A percentile compares a stretch with the other conserved stretches of the same genome.
Evolutionary conservation across 2,888 invertebrate genomes (phyloP).

Genomic region (Parapristionchus giblindavisi): DNA sequence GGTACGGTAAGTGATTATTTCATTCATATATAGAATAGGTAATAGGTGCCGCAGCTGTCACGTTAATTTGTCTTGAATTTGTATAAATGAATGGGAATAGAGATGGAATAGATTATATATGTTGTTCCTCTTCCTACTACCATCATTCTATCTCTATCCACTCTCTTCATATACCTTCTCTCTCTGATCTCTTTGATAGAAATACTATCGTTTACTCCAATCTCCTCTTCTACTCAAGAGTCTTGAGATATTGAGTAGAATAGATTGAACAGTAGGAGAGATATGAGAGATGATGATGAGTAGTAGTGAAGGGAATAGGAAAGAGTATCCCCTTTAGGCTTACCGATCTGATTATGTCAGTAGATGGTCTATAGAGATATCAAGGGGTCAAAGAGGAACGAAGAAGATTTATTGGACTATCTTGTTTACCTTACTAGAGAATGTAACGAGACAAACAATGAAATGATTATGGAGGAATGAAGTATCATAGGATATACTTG

Average conservation of each 20-base stretch:
- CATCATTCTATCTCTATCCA: too few relatives aligned
- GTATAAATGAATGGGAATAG: slow-evolving; percentile 22
- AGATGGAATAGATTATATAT: slow-evolving; percentile 5
- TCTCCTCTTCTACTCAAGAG: slow-evolving; percentile 3
- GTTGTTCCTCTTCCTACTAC: too few relatives aligned
- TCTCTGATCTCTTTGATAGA: not conserved
- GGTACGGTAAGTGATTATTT: slow-evolving; percentile 63
- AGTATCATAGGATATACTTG: too few relatives aligned
- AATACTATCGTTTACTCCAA: slow-evolving; percentile 14
- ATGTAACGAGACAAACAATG: too few relatives aligned
- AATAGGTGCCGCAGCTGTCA: slow-evolving; percentile 6
- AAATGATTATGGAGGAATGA: too few relatives aligned
- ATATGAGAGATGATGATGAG: slow-evolving; percentile 12
- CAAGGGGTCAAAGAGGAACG: too few relatives aligned
- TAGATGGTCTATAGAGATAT: too few relatives aligned
- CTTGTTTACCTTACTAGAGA: too few relatives aligned
- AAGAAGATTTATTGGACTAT: too few relatives aligned
- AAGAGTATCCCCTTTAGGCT: slow-evolving; percentile 1
- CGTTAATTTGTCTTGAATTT: slow-evolving; percentile 25
- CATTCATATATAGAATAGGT: too few relatives aligned
- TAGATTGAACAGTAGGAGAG: not conserved
- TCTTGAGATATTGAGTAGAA: slow-evolving; percentile 20
- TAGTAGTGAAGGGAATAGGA: not conserved
- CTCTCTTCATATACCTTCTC: not conserved
- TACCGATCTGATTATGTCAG: slow-evolving; percentile 34